Evolutionary conservation across 1,140 invertebrate genomes (phyloP), one percentile per base, ranked within the genome.

Genomic region (Papilio helenus): DNA sequence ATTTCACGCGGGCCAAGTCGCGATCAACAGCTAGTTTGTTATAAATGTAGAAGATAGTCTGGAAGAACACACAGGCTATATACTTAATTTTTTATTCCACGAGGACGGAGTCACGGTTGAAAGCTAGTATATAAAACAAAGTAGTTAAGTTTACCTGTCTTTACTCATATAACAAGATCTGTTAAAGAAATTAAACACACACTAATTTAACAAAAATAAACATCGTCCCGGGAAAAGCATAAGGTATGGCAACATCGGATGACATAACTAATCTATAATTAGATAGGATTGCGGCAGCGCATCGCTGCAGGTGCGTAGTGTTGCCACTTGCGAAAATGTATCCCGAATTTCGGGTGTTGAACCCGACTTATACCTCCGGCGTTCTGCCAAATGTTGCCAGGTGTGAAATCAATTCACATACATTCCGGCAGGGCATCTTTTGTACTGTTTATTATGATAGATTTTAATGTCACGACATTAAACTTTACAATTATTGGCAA

Each of bases 271-370:
- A 20, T 74, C 72, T 74, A 74, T 49, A 74, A 74, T 74, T 74
- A 74, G 44, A 49, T 46, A 4, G 72, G 72, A 74, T 74, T 74
- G 72, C 72, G 72, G 44, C 72, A 49, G 72, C 72, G 72, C 72
- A 74, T 74, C 72, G 72, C 12, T 74, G 72, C 72, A 74, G 72
- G 72, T 74, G 72, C 42, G 42, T 26, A 20, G 39, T 73, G 72
- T 74, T 74, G 72, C 72, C 72, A 74, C 44, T 46, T 74, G 72
- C 72, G 72, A 74, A 74, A 74, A 74, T 74, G 72, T 46, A 74
- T 44, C 44, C 72, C 72, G 44, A 74, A 74, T 74, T 74, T 74
- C 18, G 72, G 72, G 23, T 74, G 44, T 74, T 74, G 72, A 74
- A 74, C 72, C 44, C 72, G 42, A 34, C n/a, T n/a, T n/a, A 74